phyloP scores from a whole-genome alignment of 1,140 invertebrate species.

The Stratiolaelaps scimitus region DNA sequence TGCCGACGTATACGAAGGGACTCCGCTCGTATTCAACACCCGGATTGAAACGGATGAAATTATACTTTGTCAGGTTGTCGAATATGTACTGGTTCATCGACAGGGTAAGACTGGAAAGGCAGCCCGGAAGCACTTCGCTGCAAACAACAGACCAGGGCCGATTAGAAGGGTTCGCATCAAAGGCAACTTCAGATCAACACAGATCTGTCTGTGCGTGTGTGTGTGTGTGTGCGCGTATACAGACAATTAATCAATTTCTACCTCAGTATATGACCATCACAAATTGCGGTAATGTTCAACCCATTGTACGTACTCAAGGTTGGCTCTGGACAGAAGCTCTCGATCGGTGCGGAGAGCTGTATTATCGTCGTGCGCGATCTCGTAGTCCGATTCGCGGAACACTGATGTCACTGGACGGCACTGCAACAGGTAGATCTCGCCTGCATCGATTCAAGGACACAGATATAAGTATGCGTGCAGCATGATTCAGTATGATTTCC shows the following conservation, averaged over 20 bases:
- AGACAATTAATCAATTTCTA: too few species aligned
- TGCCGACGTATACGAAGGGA: background rate
- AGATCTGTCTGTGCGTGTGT: too few species aligned
- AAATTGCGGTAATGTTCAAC: background rate
- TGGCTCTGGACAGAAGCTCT: background rate
- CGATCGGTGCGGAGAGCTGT: background rate
- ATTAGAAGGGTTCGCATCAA: too few species aligned
- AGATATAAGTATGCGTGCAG: too few species aligned
- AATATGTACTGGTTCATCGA: background rate
- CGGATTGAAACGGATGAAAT: background rate
- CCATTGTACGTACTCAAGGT: background rate
- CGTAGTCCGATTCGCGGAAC: conserved; percentile 12
- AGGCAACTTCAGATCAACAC: too few species aligned
- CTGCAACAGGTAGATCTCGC: conserved; percentile 5
- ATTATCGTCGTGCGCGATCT: background rate
- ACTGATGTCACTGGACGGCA: conserved; percentile 7
- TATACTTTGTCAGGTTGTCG: background rate
- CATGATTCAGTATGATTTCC: too few species aligned
- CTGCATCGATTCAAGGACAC: background rate
- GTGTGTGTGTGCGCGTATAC: too few species aligned
- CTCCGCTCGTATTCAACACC: conserved; percentile 5
- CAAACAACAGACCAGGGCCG: background rate
- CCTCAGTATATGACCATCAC: background rate
- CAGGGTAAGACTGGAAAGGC: background rate
- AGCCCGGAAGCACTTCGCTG: conserved; percentile 5